Evolutionary conservation across 2,113 vertebrate species (phyloP), one percentile per base, ranked within the genome.

Genomic region (Oophaga pumilio): DNA sequence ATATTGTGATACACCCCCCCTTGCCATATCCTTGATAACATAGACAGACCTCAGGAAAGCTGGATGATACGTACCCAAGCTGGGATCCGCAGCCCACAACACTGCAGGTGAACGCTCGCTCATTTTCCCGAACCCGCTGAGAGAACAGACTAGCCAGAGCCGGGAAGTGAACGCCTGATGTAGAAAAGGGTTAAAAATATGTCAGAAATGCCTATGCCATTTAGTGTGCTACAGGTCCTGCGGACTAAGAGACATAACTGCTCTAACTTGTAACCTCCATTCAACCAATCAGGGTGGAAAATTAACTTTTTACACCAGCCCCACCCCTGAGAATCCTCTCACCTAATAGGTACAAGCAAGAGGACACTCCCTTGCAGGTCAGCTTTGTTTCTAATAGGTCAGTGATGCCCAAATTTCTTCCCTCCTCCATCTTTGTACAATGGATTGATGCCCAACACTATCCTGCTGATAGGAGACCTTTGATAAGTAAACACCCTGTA

Each of bases 91-190:
- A 96, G 20, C 97, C 96, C 90, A 98, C 96, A 0, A 96, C 95
- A 94, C 98, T 99, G 94, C 97, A 98, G 28, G 97, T 96, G 90
- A 98, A 97, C 59, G 97, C 97, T 53, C 97, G 91, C 90, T 99
- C 96, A 0, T 94, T 95, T 89, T 98, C 97, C 57, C 93, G 94
- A 62, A 99, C 98, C 89, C 95, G 97, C 93, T 96, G 97, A 4
- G 97, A 98, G 91, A 98, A 95, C n/a, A 96, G 92, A 88, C 95
- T 96, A 89, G 94, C 92, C 91, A 95, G 90, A 1, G 94, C 93
- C 0, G 95, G 95, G 84, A 95, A 96, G 22, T 94, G 92, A 9
- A 95, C 93, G 0, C 95, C 95, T 96, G 9, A 52, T 10, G 52
- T 52, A 59, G 33, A 50, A 2, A 57, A 22, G 6, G 14, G 14